These are phyloP conservation scores for Drosophila santomea DNA, from an alignment of 1,140 invertebrate species.

Conservation along the genomic window DNA sequence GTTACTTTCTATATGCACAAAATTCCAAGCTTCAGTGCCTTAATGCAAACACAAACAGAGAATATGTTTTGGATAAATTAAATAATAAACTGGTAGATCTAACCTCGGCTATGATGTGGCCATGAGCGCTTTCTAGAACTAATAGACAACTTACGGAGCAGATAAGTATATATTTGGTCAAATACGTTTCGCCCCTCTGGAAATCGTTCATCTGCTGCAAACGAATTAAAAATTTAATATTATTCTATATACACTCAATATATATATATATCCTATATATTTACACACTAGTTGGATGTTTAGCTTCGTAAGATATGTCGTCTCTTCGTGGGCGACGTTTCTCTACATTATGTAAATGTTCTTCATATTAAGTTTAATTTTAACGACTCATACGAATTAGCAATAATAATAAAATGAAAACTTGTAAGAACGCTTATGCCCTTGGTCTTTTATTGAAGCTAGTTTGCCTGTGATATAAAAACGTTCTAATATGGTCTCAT, in stretches of 20 bases:
- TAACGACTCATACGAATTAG: slow-evolving; percentile 79
- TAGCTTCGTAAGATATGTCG: slow-evolving; percentile 64
- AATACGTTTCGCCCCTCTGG: slow-evolving; percentile 24
- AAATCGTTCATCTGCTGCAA: slow-evolving; percentile 53
- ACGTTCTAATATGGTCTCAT: too few relatives aligned
- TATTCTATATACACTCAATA: slow-evolving; percentile 76
- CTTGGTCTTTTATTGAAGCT: background rate
- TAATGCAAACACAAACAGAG: slow-evolving; percentile 63
- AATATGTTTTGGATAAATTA: slow-evolving; percentile 42
- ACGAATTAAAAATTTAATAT: slow-evolving; percentile 69
- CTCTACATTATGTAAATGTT: slow-evolving; percentile 76
- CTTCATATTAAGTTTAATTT: slow-evolving; percentile 77
- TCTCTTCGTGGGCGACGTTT: slow-evolving; percentile 38
- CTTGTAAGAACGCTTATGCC: slow-evolving; percentile 41
- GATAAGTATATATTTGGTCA: slow-evolving; percentile 19
- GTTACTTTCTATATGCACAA: slow-evolving; percentile 75
- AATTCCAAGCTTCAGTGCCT: slow-evolving; percentile 83
- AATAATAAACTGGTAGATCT: slow-evolving; percentile 33
- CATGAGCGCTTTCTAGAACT: slow-evolving; percentile 9
- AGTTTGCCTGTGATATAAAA: too few relatives aligned
- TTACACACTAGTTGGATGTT: slow-evolving; percentile 80
- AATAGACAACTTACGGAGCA: slow-evolving; percentile 4
- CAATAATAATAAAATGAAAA: slow-evolving; percentile 59
- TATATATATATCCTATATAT: slow-evolving; percentile 72
- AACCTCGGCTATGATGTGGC: slow-evolving; percentile 41